Percentiles rank a stretch among this genome's conserved stretches.
Evolutionary conservation across 2,113 vertebrate genomes (phyloP).

Genomic region (Elaphurus davidianus): DNA sequence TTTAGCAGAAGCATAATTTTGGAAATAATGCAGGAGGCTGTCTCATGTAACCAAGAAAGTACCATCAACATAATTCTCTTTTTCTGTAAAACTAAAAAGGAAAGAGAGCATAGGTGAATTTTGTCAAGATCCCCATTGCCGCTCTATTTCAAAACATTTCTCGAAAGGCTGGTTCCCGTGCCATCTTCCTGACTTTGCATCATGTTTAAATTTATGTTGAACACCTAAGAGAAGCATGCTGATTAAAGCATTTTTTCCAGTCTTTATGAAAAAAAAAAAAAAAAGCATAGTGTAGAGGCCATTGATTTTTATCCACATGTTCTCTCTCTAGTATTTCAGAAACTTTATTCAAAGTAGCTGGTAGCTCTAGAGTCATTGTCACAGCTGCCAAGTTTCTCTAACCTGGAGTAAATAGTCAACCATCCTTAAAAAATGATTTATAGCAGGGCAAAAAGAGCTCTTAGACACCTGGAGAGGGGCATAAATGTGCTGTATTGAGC

Average conservation of each 20-base stretch:
- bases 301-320: neutral
- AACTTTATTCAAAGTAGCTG: conserved; percentile 7
- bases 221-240: neutral
- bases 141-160: neutral
- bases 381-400: neutral
- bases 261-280: neutral
- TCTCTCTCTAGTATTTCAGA: conserved; percentile 2
- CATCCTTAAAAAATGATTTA: conserved; percentile 45
- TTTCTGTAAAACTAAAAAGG: neutral
- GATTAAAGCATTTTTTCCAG: neutral
- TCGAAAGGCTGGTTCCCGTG: neutral
- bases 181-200: neutral
- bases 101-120: neutral
- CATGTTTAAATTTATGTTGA: neutral
- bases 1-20: neutral
- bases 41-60: neutral
- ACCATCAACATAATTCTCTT: neutral
- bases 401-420: neutral
- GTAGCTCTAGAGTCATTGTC: neutral
- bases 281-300: neutral
- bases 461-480: neutral
- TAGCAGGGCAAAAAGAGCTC: neutral
- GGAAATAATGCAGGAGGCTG: neutral
- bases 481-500: conserved; percentile 20
- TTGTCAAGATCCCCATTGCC: neutral